Evolutionary conservation across 2,797 vertebrate genomes (phyloP).

Genomic region (Melanotaenia nigrans): DNA sequence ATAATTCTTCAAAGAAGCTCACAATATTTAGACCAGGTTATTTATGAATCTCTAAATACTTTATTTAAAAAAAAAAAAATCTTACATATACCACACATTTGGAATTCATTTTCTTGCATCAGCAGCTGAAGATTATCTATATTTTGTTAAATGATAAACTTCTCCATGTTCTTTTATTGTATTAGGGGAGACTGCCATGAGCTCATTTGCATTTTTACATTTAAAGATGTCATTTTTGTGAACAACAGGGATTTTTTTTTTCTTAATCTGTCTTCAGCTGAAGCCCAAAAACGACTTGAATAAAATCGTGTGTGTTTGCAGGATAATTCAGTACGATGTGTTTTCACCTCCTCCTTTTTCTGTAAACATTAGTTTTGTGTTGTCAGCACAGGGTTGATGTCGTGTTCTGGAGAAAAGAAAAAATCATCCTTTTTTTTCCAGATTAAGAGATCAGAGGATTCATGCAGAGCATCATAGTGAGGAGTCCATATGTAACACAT

Average conservation of each 20-base stretch:
- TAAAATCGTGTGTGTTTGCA: neutral
- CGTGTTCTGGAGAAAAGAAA: neutral
- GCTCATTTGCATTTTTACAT: neutral
- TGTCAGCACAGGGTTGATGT: slow-evolving; percentile 20
- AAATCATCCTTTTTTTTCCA: neutral
- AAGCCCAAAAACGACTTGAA: neutral
- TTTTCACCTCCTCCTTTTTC: slow-evolving; percentile 3
- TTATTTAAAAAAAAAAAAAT: neutral
- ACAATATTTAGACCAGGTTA: neutral
- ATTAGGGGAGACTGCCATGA: neutral
- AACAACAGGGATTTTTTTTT: neutral
- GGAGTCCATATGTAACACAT: slow-evolving; percentile 38
- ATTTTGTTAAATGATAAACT: neutral
- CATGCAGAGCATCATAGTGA: slow-evolving; percentile 28
- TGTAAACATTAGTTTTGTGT: slow-evolving; percentile 27
- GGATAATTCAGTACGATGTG: neutral
- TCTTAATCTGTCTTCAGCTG: neutral
- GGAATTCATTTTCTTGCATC: neutral
- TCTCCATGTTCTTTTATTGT: neutral
- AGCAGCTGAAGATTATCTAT: neutral
- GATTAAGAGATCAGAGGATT: neutral
- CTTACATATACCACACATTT: neutral
- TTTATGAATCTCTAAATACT: neutral
- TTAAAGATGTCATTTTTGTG: neutral
- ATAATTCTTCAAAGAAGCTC: neutral